Evolutionary conservation across 1,140 invertebrate species (phyloP).

Genomic region (Trichonephila clavata): DNA sequence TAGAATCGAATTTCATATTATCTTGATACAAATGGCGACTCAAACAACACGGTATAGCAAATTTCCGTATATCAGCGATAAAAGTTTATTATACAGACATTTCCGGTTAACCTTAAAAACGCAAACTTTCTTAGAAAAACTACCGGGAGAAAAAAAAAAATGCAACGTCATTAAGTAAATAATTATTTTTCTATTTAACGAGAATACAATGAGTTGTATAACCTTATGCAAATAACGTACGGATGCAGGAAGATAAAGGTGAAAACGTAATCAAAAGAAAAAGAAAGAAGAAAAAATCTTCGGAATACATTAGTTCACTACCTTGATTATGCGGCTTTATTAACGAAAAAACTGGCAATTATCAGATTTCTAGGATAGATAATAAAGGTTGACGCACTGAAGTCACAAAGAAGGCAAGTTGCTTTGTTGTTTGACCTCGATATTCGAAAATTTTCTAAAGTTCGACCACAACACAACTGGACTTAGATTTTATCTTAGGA

Average conservation of each 20-base stretch:
- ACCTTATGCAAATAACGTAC: constrained; percentile 9
- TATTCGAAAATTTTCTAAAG: not conserved
- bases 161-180: not conserved
- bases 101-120: not conserved
- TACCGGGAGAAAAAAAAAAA: not conserved
- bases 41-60: not conserved
- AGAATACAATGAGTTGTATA: constrained; percentile 2
- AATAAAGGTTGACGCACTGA: constrained; percentile 53
- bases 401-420: constrained; percentile 27
- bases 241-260: not conserved
- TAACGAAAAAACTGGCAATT: constrained; percentile 56
- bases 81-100: not conserved
- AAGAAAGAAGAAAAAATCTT: not conserved
- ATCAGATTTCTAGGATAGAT: constrained; percentile 50
- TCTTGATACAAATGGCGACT: not conserved
- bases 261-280: not conserved
- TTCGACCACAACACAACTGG: not conserved
- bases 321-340: constrained; percentile 48
- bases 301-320: not conserved
- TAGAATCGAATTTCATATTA: not conserved
- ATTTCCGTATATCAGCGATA: not conserved
- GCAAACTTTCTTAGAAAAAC: not conserved
- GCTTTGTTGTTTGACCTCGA: constrained; percentile 56
- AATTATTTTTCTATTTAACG: constrained; percentile 10
- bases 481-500: not conserved